Evolutionary conservation across 2,888 invertebrate genomes (phyloP), one percentile per base, ranked within the genome.

Genomic region (Chaetogeoica ovagalla): DNA sequence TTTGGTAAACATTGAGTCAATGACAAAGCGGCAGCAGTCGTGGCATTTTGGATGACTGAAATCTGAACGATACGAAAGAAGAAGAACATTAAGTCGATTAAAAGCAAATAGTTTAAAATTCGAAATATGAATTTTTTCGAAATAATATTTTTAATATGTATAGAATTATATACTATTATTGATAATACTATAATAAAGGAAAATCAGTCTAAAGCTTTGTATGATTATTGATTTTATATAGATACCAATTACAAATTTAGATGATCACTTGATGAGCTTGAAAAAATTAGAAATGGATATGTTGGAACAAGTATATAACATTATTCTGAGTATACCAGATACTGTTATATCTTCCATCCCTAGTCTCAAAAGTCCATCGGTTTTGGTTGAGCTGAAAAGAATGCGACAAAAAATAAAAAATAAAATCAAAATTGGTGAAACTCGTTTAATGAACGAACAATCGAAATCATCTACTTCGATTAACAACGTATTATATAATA

Each of bases 321-420:
- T 63, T 39, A 13, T 77, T 19, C 39, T 70, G 21, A 63, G 39
- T 19, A 62, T 77, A 69, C 63, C 77, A 19, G 77, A 77, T 39
- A 77, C 30, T 62, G 13, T 77, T 23, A 1, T 70, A 77, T 7
- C 5, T 70, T 62, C 70, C n/a, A 69, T 77, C 52, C 77, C 77
- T 17, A 39, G 77, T 70, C 37, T 77, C 21, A 62, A 39, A 69
- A 70, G 52, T 11, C 52, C 69, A 13, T 70, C 70, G 62, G 69
- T 62, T 62, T 37, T 77, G 52, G 30, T 39, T 52, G 37, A 70
- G 11, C 63, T 77, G 7, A 77, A 77, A 13, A 70, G 77, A 77
- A 77, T 70, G 60, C 59, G 77, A 70, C 77, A 77, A 70, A 77
- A 77, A 70, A 52, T 77, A 21, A 77, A 77, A 70, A 77, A 77